Percentiles rank a stretch among this genome's conserved stretches.
phyloP scores from a whole-genome alignment of 2,113 vertebrate species.

The Rhynchopsitta pachyrhyncha region DNA sequence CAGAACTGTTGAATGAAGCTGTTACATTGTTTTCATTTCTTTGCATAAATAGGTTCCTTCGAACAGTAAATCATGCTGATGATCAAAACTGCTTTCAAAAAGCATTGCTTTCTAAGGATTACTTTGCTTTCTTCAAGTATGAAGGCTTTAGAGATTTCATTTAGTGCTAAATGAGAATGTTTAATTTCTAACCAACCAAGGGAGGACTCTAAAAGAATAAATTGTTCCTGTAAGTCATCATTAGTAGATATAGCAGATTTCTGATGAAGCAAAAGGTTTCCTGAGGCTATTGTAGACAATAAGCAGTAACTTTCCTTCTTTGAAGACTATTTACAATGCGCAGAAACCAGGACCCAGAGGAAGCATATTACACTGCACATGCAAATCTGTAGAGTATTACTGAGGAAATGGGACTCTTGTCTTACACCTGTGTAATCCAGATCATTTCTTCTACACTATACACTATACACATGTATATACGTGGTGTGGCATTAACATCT shows the following conservation, averaged over 20 bases:
- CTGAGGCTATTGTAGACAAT: background rate
- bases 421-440: background rate
- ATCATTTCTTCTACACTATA: background rate
- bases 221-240: background rate
- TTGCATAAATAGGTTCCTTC: conserved; percentile 13
- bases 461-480: too few relatives aligned
- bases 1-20: conserved; percentile 17
- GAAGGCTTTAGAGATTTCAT: conserved; percentile 26
- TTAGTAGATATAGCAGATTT: background rate
- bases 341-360: background rate
- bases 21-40: background rate
- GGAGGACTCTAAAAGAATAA: background rate
- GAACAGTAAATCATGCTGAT: conserved; percentile 30
- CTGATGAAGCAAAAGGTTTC: background rate
- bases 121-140: background rate
- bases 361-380: background rate
- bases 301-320: background rate
- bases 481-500: background rate
- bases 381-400: background rate
- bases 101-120: conserved; percentile 44
- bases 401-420: background rate
- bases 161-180: background rate
- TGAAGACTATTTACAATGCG: background rate
- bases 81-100: conserved; percentile 40
- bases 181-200: conserved; percentile 1